Base-by-base conservation (phyloP, 2,888 invertebrate species). In the Strigamia maritima region DNA sequence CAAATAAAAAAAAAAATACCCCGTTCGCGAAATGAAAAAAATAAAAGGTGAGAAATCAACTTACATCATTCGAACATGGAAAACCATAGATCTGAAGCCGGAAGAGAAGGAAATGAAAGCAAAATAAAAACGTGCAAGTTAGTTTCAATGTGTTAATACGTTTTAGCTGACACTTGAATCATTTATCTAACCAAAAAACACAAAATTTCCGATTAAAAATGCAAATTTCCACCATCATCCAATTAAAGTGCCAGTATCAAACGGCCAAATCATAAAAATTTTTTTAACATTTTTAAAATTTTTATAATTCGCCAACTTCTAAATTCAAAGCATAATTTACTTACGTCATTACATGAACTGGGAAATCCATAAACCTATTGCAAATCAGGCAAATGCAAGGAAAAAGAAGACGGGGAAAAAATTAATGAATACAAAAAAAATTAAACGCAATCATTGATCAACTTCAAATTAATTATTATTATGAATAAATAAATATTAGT, bases 1-100 rank as follows among this genome's bases (percentile, higher is more conserved):
- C 14, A 38, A 44, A 40, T 12, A 40, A 54, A 38, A 24, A 60
- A 60, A 22, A 22, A 49, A 49, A 49, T n/a, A n/a, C 65, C 65
- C 24, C 3, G 24, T 28, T 26, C 14, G 49, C n/a, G 1, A 19
- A 49, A 49, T 40, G 40, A 40, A 40, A 40, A 8, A 40, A 49
- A n/a, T 6, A n/a, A n/a, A 49, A 49, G 10, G 65, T 26, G 22
- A 60, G 24, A 60, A 31, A 10, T 6, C 22, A 38, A 77, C 77
- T 77, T 44, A 77, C 77, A 77, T 77, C 77, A 49, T 77, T 77
- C 14, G 77, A 40, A 24, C 77, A 77, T 16, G 77, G 77, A 77
- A 77, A 77, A n/a, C 77, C 77, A 77, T 77, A 77, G 77, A 77
- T 77, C 77, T 77, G 44, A 49, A 40, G 75, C 75, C 75, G 49